Evolutionary conservation across 2,797 vertebrate species (phyloP), one percentile per base, ranked within the genome.

Genomic region (Enoplosus armatus): DNA sequence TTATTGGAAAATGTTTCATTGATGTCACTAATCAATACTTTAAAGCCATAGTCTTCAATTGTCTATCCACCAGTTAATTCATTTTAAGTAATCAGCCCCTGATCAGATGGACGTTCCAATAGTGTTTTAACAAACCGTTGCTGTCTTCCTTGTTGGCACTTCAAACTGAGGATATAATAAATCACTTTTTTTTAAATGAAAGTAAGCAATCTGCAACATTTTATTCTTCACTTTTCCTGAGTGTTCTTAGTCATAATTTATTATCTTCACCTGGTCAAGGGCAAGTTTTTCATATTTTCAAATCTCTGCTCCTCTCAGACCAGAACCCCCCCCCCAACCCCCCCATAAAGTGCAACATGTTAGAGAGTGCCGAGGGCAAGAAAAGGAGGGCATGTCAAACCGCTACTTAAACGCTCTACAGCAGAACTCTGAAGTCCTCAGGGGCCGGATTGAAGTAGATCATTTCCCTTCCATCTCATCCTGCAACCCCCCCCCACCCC

Each of bases 371-470:
- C 16, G 2, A 60, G 18, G 41, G 37, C 55, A 15, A 60, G 26
- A 62, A 4, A 72, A 54, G 27, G 58, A 22, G 8, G 62, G 27
- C 4, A 15, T n/a, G 31, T 74, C 27, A 53, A 59, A 67, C 31
- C 29, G 5, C 61, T 37, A 54, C 61, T 67, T 60, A 67, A 58
- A 55, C 20, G 9, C 48, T 61, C 33, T 8, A 16, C 51, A 61
- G 48, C 53, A 55, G 48, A 69, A 29, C 45, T 77, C 37, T 3
- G 3, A 63, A 56, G 58, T 45, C 73, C 61, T 66, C 29, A 14
- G 60, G 54, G 60, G 27, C 41, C n/a, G 26, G 58, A 73, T 43
- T 54, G 50, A 66, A 81, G 67, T 81, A 65, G 50, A 54, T 78
- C 53, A 75, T 60, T 67, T 58, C 26, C 55, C 60, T 27, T 66